Evolutionary conservation across 2,797 vertebrate genomes (phyloP).

Genomic region (Cyclopterus lumpus): DNA sequence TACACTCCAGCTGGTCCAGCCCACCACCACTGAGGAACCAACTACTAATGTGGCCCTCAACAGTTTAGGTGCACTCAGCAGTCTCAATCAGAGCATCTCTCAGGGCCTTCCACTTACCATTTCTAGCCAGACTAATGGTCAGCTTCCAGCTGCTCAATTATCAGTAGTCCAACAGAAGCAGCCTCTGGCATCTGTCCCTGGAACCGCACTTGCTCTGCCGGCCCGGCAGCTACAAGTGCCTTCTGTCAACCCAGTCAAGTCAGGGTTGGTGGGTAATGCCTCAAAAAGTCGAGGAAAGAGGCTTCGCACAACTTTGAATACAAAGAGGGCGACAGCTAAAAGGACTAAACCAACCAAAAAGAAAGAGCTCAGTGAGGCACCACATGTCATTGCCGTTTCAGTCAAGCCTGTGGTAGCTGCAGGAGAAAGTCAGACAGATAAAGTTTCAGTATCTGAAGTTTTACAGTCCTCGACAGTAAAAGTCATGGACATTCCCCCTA

Average conservation of each 20-base stretch:
- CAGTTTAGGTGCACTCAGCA: conserved; percentile 95
- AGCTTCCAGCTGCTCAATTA: conserved; percentile 80
- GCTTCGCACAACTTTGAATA: conserved; percentile 65
- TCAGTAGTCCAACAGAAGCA: conserved; percentile 79
- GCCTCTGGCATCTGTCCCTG: conserved; percentile 65
- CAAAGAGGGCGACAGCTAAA: conserved; percentile 86
- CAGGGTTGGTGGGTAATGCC: conserved; percentile 55
- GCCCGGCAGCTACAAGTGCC: conserved; percentile 64
- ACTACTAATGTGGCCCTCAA: conserved; percentile 95
- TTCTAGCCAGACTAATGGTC: conserved; percentile 88
- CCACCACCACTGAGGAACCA: conserved; percentile 94
- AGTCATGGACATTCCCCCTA: conserved; percentile 41
- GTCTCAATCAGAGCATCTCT: conserved; percentile 97
- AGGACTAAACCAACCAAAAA: conserved; percentile 84
- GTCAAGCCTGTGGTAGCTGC: conserved; percentile 46
- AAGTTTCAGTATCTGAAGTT: conserved; percentile 48
- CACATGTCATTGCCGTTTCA: conserved; percentile 45
- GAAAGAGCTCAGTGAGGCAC: conserved; percentile 62
- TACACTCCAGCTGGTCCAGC: conserved; percentile 95
- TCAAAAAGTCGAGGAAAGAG: conserved; percentile 76
- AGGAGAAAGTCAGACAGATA: conserved; percentile 49
- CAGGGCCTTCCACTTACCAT: conserved; percentile 84
- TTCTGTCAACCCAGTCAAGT: conserved; percentile 56
- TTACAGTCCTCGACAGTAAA: conserved; percentile 45
- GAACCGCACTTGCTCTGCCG: conserved; percentile 59